Evolutionary conservation across 2,797 vertebrate genomes (phyloP).

Genomic region (Fratercula arctica): DNA sequence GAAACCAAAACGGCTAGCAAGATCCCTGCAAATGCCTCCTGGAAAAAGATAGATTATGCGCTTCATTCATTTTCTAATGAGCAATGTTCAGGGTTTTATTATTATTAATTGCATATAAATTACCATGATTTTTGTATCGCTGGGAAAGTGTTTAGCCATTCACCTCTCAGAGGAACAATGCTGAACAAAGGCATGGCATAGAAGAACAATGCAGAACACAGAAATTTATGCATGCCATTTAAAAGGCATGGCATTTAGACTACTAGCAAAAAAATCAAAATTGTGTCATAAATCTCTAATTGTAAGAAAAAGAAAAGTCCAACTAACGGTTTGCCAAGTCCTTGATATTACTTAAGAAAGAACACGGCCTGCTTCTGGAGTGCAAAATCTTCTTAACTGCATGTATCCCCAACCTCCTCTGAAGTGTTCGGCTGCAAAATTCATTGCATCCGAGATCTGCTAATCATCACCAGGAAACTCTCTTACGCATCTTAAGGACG

Average conservation of each 20-base stretch:
- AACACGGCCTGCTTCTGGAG: slow-evolving; percentile 14
- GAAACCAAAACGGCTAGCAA: not conserved
- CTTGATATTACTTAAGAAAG: slow-evolving; percentile 48
- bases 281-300: slow-evolving; percentile 52
- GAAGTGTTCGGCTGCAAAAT: slow-evolving; percentile 46
- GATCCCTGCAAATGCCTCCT: slow-evolving; percentile 24
- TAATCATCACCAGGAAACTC: slow-evolving; percentile 61
- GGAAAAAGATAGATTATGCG: slow-evolving; percentile 30
- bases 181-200: slow-evolving; percentile 25
- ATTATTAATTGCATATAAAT: slow-evolving; percentile 72
- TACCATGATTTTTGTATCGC: slow-evolving; percentile 58
- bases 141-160: slow-evolving; percentile 59
- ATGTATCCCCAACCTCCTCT: not conserved
- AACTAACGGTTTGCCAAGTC: slow-evolving; percentile 32
- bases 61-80: slow-evolving; percentile 57
- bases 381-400: slow-evolving; percentile 19
- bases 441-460: slow-evolving; percentile 37
- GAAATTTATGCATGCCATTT: slow-evolving; percentile 64
- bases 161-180: slow-evolving; percentile 55
- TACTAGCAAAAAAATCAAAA: slow-evolving; percentile 25
- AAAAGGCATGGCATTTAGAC: slow-evolving; percentile 48
- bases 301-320: not conserved
- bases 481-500: slow-evolving; percentile 56
- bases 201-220: slow-evolving; percentile 49
- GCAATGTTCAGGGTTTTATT: slow-evolving; percentile 39